Evolutionary conservation across 2,113 vertebrate species (phyloP).

Genomic region (Corynorhinus townsendii): DNA sequence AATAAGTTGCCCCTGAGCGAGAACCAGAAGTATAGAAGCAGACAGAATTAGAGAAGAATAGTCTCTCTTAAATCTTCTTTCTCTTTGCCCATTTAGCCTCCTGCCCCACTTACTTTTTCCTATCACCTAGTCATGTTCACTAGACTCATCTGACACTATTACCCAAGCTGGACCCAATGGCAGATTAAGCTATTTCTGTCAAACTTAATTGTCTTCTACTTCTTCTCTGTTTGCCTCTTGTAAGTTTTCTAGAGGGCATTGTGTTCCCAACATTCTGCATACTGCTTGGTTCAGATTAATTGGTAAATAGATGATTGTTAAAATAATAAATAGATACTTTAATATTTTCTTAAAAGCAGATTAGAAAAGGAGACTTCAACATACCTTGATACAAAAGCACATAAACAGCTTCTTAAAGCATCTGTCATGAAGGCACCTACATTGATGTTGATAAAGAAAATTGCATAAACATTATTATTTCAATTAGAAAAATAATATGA

Average conservation of each 20-base stretch:
- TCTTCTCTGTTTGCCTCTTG: background rate
- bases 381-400: background rate
- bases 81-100: background rate
- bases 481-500: background rate
- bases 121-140: background rate
- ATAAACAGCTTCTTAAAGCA: background rate
- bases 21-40: background rate
- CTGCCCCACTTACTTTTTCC: background rate
- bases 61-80: background rate
- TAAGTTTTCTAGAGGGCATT: background rate
- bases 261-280: background rate
- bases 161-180: background rate
- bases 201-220: background rate
- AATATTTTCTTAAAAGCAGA: background rate
- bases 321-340: background rate
- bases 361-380: background rate
- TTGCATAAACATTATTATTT: background rate
- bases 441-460: background rate
- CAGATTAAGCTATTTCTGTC: background rate
- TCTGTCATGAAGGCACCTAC: background rate
- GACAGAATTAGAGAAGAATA: background rate
- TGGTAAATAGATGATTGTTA: background rate
- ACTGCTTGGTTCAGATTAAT: background rate
- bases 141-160: background rate
- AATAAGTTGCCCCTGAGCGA: background rate